Evolutionary conservation across 2,888 invertebrate species (phyloP).

Genomic region (Petrolisthes manimaculis): DNA sequence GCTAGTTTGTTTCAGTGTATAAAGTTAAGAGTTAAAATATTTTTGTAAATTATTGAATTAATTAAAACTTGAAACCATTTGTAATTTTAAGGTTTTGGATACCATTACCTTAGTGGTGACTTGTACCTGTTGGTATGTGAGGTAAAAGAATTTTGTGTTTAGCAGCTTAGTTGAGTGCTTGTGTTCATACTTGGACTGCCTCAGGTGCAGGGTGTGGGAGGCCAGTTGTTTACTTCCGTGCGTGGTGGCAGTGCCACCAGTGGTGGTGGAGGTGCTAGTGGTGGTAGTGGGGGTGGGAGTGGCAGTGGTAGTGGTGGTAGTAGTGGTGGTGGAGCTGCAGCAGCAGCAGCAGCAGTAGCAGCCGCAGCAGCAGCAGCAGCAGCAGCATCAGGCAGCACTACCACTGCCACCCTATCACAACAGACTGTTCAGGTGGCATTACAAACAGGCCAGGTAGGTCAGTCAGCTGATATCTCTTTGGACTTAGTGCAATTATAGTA

Average conservation of each 20-base stretch:
- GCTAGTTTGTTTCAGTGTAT: too few relatives aligned
- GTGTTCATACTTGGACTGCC: not conserved
- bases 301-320: conserved; percentile 19
- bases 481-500: not conserved
- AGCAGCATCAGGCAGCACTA: conserved; percentile 7
- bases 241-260: conserved; percentile 29
- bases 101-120: too few relatives aligned
- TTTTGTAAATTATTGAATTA: too few relatives aligned
- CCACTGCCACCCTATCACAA: conserved; percentile 36
- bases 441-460: conserved; percentile 50
- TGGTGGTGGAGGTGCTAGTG: not conserved
- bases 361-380: conserved; percentile 21
- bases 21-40: too few relatives aligned
- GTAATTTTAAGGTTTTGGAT: too few relatives aligned
- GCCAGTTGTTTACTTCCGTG: conserved; percentile 50
- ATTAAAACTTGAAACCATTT: too few relatives aligned
- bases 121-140: too few relatives aligned
- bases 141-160: too few relatives aligned
- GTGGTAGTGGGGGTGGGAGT: conserved; percentile 1
- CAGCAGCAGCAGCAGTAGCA: conserved; percentile 31
- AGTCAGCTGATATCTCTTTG: not conserved
- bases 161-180: not conserved
- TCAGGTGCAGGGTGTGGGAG: conserved; percentile 59
- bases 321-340: conserved; percentile 22
- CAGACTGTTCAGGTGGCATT: conserved; percentile 63